phyloP scores from a whole-genome alignment of 2,113 vertebrate genomes.

The Xyliphius kryptos region DNA sequence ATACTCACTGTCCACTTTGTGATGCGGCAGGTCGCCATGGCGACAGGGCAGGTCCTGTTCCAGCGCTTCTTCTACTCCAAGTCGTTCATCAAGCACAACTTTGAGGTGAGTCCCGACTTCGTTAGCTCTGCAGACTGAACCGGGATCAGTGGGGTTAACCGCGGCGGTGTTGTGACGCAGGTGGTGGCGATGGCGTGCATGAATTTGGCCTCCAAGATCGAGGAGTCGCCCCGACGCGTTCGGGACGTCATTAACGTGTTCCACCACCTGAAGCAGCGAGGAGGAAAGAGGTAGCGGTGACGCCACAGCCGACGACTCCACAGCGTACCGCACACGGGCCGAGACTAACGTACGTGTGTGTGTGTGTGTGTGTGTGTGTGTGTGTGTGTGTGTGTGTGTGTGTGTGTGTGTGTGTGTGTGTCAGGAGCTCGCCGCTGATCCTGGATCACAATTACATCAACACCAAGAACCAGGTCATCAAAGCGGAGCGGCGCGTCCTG shows the following conservation, averaged over 20 bases:
- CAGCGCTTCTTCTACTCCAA: slow-evolving; percentile 98
- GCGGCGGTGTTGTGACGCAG: slow-evolving; percentile 94
- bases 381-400: slow-evolving; percentile 62
- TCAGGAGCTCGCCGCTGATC: slow-evolving; percentile 95
- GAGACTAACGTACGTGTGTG: not conserved
- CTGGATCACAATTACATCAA: slow-evolving; percentile 99
- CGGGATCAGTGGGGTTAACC: slow-evolving; percentile 81
- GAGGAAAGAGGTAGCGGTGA: slow-evolving; percentile 89
- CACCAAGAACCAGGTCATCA: slow-evolving; percentile 99
- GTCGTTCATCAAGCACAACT: slow-evolving; percentile 97
- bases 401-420: slow-evolving; percentile 59
- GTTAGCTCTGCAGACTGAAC: too few species aligned
- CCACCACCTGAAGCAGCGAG: slow-evolving; percentile 85
- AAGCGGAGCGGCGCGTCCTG: slow-evolving; percentile 93
- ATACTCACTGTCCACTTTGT: too few species aligned
- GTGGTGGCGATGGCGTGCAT: slow-evolving; percentile 98
- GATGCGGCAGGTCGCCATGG: slow-evolving; percentile 87
- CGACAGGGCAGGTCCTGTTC: slow-evolving; percentile 92
- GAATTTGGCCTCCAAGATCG: slow-evolving; percentile 96
- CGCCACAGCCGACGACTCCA: too few species aligned
- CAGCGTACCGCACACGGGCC: too few species aligned
- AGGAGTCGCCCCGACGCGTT: slow-evolving; percentile 93
- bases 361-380: slow-evolving; percentile 65
- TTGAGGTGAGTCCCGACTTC: slow-evolving; percentile 87
- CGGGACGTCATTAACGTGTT: slow-evolving; percentile 98